Conservation (phyloP, 92 coral and sea anemone genomes). For the Plumapathes pennacea region DNA sequence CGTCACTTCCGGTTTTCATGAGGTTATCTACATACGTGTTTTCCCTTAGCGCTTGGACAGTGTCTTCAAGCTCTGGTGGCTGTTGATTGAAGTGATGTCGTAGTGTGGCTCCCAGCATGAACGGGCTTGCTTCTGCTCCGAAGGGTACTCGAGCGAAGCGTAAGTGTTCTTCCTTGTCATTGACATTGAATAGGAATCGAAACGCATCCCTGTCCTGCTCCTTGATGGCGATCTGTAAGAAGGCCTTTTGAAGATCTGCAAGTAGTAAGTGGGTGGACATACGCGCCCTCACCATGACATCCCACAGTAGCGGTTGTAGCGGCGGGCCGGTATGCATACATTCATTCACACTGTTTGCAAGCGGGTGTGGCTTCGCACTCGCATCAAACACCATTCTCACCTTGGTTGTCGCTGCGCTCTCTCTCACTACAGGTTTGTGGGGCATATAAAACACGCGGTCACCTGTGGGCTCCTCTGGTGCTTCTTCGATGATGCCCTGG, state of each 20-base stretch:
- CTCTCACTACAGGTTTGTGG: conserved; percentile 60
- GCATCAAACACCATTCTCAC: conserved; percentile 63
- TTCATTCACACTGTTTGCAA: conserved; percentile 52
- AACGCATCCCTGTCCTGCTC: conserved; percentile 51
- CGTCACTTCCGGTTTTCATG: conserved; percentile 35
- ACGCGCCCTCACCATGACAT: conserved; percentile 56
- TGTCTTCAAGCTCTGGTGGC: conserved; percentile 22
- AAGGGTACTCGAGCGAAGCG: conserved; percentile 53
- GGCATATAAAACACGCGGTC: conserved; percentile 45
- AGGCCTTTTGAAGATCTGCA: conserved; percentile 54
- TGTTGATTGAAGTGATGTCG: conserved; percentile 52
- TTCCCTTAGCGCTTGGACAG: conserved; percentile 19
- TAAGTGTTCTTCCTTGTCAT: conserved; percentile 37
- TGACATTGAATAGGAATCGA: conserved; percentile 35
- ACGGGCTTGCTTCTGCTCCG: conserved; percentile 62
- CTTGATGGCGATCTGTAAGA: conserved; percentile 26
- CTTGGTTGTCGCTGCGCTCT: conserved; percentile 50
- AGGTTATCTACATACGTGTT: conserved; percentile 57
- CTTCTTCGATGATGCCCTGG: conserved; percentile 38
- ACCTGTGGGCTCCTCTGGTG: conserved; percentile 25
- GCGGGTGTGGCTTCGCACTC: conserved; percentile 54
- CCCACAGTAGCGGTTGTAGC: conserved; percentile 60
- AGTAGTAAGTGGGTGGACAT: conserved; percentile 48
- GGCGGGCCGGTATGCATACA: conserved; percentile 67
- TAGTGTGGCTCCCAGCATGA: conserved; percentile 61